Conservation (phyloP, 1,140 invertebrate genomes). For the Drosophila suzukii region DNA sequence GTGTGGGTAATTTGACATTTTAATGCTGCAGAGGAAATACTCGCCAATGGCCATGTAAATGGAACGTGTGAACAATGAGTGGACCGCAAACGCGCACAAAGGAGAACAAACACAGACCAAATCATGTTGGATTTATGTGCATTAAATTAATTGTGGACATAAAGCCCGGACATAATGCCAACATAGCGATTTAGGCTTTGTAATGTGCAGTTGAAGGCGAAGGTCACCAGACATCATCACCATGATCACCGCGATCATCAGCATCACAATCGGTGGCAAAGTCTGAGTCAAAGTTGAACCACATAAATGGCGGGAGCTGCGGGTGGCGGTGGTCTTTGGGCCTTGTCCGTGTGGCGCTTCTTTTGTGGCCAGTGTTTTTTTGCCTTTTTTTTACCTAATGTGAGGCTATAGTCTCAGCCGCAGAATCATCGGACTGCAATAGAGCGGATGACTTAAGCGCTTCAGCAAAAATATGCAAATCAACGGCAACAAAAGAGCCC, state of each 20-base stretch:
- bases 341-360: constrained; percentile 50
- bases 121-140: constrained; percentile 51
- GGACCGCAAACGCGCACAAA: constrained; percentile 27
- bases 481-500: constrained; percentile 37
- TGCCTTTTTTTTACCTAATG: constrained; percentile 17
- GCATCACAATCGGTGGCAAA: constrained; percentile 46
- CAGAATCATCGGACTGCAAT: constrained; percentile 38
- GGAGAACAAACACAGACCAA: constrained; percentile 26
- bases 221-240: constrained; percentile 46
- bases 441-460: constrained; percentile 40
- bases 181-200: constrained; percentile 59
- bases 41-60: constrained; percentile 73
- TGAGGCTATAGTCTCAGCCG: constrained; percentile 13
- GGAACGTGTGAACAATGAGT: constrained; percentile 77
- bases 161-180: constrained; percentile 44
- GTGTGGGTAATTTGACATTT: constrained; percentile 71
- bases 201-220: constrained; percentile 76
- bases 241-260: constrained; percentile 35
- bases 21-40: constrained; percentile 72
- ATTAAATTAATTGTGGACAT: constrained; percentile 57
- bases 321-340: constrained; percentile 20
- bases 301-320: constrained; percentile 33
- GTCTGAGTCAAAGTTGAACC: constrained; percentile 54
- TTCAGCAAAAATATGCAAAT: constrained; percentile 49
- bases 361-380: constrained; percentile 48